Base-by-base conservation (phyloP, 2,113 vertebrate genomes). In the Bubo blakistoni region DNA sequence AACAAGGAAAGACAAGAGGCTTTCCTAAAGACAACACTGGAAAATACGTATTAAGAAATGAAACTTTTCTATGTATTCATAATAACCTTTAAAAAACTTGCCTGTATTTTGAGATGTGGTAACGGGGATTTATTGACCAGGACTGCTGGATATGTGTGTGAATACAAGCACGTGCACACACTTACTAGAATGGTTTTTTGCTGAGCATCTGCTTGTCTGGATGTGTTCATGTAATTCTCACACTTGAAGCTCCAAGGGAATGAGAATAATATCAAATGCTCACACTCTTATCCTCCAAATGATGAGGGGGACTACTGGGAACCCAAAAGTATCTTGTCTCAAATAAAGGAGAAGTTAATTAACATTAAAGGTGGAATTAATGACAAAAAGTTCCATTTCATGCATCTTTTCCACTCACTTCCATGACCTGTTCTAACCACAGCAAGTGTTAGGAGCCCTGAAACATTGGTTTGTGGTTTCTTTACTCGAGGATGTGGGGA, bases 191-290 rank as follows among this genome's bases (percentile, higher is more conserved):
- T 84, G 38, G 8, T 57, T 91, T 93, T 94, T 76, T 95, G 74
- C 61, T 67, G 66, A 94, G 77, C 81, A 91, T 96, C 95, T 97
- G 87, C 76, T 96, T 96, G 54, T 95, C 96, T 97, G 82, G 88
- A 70, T 96, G 87, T 88, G 90, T 96, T 97, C 81, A 73, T 80
- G 38, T 82, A 91, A 90, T 92, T 95, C 71, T 66, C 81, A 85
- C 92, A 65, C 76, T 96, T 66, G 20, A 77, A 96, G 79, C 91
- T 94, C 94, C 88, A 92, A 92, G 82, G 42, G 76, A 97, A 96
- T 90, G 66, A 97, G 96, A 91, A 80, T 55, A 84, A 92, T 90
- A 82, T 82, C 89, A 91, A 86, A 61, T 24, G 22, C 57, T 80
- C 71, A 86, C 92, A 96, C 89, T 94, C 74, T 84, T 96, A 76